Evolutionary conservation across 2,888 invertebrate species (phyloP).

Genomic region (Sthenelais limicola): DNA sequence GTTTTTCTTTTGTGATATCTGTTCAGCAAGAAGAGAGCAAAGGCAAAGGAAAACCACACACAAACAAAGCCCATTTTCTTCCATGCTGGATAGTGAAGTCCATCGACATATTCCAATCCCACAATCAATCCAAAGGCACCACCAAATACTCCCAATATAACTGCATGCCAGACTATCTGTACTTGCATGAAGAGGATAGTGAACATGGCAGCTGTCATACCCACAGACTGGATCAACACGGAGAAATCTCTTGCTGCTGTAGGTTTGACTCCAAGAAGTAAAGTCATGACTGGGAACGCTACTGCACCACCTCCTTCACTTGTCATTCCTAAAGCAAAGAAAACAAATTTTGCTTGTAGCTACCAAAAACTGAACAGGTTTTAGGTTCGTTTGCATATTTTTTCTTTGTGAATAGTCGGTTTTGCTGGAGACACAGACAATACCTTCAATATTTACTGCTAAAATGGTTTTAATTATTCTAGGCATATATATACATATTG

Average conservation of each 20-base stretch:
- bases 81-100: constrained; percentile 54
- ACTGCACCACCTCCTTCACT: constrained; percentile 50
- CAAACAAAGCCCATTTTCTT: constrained; percentile 69
- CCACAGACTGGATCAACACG: constrained; percentile 52
- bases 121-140: constrained; percentile 62
- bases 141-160: constrained; percentile 48
- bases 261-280: constrained; percentile 46
- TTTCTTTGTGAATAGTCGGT: too few species aligned
- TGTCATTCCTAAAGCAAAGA: constrained; percentile 53
- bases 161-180: constrained; percentile 24
- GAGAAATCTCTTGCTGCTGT: constrained; percentile 49
- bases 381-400: too few species aligned
- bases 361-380: too few species aligned
- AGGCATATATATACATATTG: too few species aligned
- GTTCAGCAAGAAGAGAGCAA: constrained; percentile 65
- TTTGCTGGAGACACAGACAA: too few species aligned
- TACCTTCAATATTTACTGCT: too few species aligned
- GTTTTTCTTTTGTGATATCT: constrained; percentile 56
- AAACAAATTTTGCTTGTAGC: too few species aligned
- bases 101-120: constrained; percentile 60
- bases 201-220: constrained; percentile 64
- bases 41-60: constrained; percentile 66
- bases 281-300: constrained; percentile 53
- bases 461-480: too few species aligned
- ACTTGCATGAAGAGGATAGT: constrained; percentile 63